Percentiles rank a stretch among this genome's conserved stretches.
Evolutionary conservation across 2,888 invertebrate species (phyloP).

Genomic region (Drosophila glabriapex): DNA sequence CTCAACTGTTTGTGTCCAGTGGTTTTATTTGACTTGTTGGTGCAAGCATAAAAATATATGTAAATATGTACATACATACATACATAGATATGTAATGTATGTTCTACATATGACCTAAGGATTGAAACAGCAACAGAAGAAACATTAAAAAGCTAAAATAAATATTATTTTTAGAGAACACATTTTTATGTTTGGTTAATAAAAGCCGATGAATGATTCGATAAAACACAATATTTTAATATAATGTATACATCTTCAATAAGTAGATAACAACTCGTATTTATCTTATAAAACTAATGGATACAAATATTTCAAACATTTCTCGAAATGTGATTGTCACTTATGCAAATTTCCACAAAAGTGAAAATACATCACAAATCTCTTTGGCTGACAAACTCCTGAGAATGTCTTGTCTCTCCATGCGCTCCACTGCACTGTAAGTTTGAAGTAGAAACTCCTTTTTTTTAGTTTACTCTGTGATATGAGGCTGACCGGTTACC

Average conservation of each 20-base stretch:
- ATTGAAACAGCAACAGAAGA: neutral
- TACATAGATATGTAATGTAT: neutral
- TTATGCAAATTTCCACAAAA: conserved; percentile 13
- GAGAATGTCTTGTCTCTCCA: conserved; percentile 9
- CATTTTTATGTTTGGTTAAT: neutral
- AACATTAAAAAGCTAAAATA: neutral
- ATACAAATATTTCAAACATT: neutral
- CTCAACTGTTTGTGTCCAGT: conserved; percentile 4
- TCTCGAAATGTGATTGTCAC: neutral
- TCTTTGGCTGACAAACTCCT: conserved; percentile 12
- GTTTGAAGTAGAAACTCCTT: conserved; percentile 33
- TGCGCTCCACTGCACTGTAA: conserved; percentile 13
- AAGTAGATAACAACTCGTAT: no score
- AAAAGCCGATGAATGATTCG: neutral
- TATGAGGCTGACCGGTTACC: conserved; percentile 33
- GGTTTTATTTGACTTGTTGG: conserved; percentile 23
- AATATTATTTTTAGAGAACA: neutral
- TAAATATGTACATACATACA: neutral
- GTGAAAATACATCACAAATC: conserved; percentile 8
- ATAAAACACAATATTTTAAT: neutral
- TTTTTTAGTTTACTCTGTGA: conserved; percentile 52
- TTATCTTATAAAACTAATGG: neutral
- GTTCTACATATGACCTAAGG: neutral
- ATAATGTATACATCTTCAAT: neutral
- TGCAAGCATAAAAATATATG: neutral